These are phyloP conservation scores for Cabera pusaria DNA, from an alignment of 2,888 invertebrate genomes.

Conservation along the genomic window DNA sequence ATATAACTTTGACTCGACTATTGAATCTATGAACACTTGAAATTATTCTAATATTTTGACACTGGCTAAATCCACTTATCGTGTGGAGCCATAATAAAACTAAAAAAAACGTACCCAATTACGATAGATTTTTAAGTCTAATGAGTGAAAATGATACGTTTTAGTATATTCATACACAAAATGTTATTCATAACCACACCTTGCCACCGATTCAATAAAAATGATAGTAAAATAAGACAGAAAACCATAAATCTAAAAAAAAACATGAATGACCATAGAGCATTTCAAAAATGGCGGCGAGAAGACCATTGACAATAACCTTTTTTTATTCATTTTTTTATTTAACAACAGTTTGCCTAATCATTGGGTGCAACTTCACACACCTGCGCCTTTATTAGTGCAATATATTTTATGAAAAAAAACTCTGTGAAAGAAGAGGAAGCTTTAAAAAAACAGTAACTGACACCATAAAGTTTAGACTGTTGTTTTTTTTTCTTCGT, in stretches of 20 bases:
- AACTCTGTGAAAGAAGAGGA: constrained; percentile 63
- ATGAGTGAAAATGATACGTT: no score
- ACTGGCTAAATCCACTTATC: no score
- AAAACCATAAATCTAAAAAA: constrained; percentile 26
- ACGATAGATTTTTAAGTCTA: no score
- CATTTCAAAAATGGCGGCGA: constrained; percentile 31
- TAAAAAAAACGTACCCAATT: no score
- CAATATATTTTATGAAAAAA: constrained; percentile 54
- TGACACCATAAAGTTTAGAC: constrained; percentile 55
- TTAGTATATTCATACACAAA: no score
- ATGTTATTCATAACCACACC: no score
- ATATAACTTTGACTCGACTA: no score
- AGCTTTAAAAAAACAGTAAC: constrained; percentile 69
- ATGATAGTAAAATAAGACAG: constrained; percentile 12
- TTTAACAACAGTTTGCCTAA: constrained; percentile 60
- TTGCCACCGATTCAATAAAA: constrained; percentile 9
- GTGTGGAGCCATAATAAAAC: no score
- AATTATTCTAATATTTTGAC: no score
- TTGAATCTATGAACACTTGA: no score
- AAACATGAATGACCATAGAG: constrained; percentile 28
- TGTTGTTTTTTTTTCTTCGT: constrained; percentile 50
- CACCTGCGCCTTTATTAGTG: constrained; percentile 77
- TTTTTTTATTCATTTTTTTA: constrained; percentile 10
- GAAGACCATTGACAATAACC: constrained; percentile 29
- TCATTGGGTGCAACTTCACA: constrained; percentile 67